phyloP scores from a whole-genome alignment of 2,797 vertebrate genomes.

The Tinamus major region DNA sequence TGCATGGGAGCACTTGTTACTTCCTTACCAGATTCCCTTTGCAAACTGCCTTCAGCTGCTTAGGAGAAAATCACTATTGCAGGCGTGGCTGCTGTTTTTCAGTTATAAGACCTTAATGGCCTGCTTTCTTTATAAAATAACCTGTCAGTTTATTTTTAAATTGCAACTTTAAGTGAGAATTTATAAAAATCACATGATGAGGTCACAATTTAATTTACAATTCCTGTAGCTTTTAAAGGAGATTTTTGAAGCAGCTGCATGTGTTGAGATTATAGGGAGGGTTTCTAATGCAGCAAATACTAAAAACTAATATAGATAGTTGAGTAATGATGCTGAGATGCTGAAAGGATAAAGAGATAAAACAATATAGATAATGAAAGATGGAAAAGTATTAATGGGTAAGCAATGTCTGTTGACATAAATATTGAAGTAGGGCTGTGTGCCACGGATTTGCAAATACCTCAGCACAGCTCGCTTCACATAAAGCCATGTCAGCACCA shows the following conservation, averaged over 20 bases:
- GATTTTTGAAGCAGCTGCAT: background rate
- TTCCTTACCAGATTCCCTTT: background rate
- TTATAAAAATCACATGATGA: background rate
- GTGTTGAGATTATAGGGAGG: background rate
- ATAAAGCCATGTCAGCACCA: background rate
- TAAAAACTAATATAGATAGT: background rate
- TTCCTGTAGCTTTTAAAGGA: background rate
- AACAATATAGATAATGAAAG: background rate
- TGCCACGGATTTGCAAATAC: background rate
- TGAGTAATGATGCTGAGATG: background rate
- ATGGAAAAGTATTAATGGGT: accelerated
- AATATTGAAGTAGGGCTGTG: background rate
- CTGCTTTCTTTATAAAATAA: background rate
- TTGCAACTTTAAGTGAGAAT: background rate
- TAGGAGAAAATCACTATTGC: background rate
- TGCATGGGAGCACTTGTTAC: background rate
- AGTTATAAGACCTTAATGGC: background rate
- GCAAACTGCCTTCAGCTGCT: background rate
- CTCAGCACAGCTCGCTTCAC: background rate
- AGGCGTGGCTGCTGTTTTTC: background rate
- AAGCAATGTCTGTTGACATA: background rate
- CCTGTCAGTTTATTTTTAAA: background rate
- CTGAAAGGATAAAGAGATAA: background rate
- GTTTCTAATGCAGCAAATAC: background rate
- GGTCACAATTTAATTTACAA: background rate